Conservation (phyloP, 2,113 vertebrate genomes). For the Odobenus rosmarus region DNA sequence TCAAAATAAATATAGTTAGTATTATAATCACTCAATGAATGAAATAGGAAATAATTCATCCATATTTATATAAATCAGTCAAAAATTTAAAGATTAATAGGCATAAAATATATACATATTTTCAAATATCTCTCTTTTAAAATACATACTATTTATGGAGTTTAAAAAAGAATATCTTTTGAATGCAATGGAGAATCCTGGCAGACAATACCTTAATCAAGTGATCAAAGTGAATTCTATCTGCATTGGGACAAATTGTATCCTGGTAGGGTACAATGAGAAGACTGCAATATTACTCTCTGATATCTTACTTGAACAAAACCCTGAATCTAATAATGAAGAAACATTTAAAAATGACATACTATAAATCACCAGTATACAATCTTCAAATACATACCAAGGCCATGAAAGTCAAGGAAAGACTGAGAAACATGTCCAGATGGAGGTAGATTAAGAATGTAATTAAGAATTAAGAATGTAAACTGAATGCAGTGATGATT, state of each 20-base stretch:
- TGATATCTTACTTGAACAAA: not conserved
- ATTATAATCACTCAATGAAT: not conserved
- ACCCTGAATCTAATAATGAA: not conserved
- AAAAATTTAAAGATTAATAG: not conserved
- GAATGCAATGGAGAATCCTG: not conserved
- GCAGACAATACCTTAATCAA: not conserved
- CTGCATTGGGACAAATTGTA: not conserved
- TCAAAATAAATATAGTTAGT: not conserved
- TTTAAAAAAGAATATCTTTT: not conserved
- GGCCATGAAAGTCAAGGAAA: not conserved
- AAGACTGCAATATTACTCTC: not conserved
- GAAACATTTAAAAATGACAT: not conserved
- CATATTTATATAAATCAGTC: not conserved
- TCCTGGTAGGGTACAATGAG: not conserved
- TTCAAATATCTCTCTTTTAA: not conserved
- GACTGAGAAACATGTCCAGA: not conserved
- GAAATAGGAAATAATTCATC: not conserved
- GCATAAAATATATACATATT: not conserved
- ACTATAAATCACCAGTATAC: not conserved
- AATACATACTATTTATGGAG: not conserved
- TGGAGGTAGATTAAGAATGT: not conserved
- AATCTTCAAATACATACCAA: not conserved
- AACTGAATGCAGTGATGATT: not conserved
- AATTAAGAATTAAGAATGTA: not conserved
- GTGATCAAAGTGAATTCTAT: not conserved